Conservation (phyloP, 2,888 invertebrate genomes). For the Plutella xylostella region DNA sequence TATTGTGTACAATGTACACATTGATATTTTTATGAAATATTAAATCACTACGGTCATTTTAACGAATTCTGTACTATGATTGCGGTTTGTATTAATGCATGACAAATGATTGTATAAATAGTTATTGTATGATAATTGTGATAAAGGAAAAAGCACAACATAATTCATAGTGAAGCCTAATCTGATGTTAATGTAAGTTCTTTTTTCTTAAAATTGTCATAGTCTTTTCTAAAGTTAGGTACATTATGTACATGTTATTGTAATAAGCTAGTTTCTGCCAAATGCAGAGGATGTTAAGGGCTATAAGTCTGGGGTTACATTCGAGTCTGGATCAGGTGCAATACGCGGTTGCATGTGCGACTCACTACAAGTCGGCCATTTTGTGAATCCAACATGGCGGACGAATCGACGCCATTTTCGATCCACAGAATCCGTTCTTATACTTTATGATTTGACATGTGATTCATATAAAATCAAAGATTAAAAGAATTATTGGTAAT, state of each 20-base stretch:
- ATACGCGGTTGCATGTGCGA: slow-evolving; percentile 28
- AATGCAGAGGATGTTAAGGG: slow-evolving; percentile 29
- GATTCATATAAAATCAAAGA: background rate
- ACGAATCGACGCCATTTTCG: no score
- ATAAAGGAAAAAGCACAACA: slow-evolving; percentile 65
- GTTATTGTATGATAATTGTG: slow-evolving; percentile 56
- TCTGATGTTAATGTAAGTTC: slow-evolving; percentile 51
- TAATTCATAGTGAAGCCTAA: slow-evolving; percentile 60
- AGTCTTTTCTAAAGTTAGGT: slow-evolving; percentile 45
- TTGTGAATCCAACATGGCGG: background rate
- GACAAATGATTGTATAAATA: slow-evolving; percentile 51
- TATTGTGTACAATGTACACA: slow-evolving; percentile 22
- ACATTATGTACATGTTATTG: slow-evolving; percentile 38
- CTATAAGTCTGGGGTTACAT: slow-evolving; percentile 32
- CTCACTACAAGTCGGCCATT: background rate
- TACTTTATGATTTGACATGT: no score
- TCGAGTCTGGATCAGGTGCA: slow-evolving; percentile 47
- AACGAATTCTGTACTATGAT: slow-evolving; percentile 7
- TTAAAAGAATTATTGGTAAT: background rate
- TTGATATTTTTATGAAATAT: slow-evolving; percentile 4
- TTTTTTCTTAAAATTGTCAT: slow-evolving; percentile 40
- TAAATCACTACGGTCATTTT: slow-evolving; percentile 10
- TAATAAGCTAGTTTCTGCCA: slow-evolving; percentile 35
- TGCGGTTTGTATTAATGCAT: slow-evolving; percentile 33
- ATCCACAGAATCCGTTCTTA: no score